Evolutionary conservation across 1,140 invertebrate genomes (phyloP), one percentile per base, ranked within the genome.

Genomic region (Pogonus chalceus): DNA sequence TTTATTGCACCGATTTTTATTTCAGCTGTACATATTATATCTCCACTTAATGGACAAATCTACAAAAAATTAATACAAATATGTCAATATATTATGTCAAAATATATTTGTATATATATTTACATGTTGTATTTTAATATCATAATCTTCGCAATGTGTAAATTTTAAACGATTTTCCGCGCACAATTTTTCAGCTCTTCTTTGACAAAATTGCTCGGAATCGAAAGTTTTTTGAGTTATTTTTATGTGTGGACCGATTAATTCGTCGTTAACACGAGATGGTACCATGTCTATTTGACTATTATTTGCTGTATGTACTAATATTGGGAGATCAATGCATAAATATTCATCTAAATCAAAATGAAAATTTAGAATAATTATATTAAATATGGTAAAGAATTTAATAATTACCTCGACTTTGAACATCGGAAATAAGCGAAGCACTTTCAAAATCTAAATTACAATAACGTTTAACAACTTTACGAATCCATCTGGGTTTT

Each of bases 401-500:
- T 24, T 20, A 35, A 35, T 3, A 24, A 57, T 56, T 60, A 70
- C 69, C 69, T 64, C 67, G 59, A 59, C 66, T 68, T 53, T 68
- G 65, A 56, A 65, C 69, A 26, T 22, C 22, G 14, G 66, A 68
- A 14, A 70, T 23, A 31, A 68, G 56, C 3, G 69, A 70, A 53
- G 67, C 61, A 56, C 68, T 69, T 52, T 70, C 69, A 56, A 68
- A 70, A 56, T 70, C 69, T 1, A 63, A 64, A 56, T 65, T 69
- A 7, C 65, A 66, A 58, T 67, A 70, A 37, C 69, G 56, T 12
- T 66, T 55, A 7, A 70, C 67, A 21, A 69, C 62, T 53, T 69
- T 68, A 55, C 66, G 69, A 24, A 70, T 69, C 66, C 66, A 69
- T 52, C 65, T 67, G 20, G 62, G 59, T 7, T 58, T 60, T 20